Evolutionary conservation across 2,113 vertebrate species (phyloP).

Genomic region (Stigmatopora nigra): DNA sequence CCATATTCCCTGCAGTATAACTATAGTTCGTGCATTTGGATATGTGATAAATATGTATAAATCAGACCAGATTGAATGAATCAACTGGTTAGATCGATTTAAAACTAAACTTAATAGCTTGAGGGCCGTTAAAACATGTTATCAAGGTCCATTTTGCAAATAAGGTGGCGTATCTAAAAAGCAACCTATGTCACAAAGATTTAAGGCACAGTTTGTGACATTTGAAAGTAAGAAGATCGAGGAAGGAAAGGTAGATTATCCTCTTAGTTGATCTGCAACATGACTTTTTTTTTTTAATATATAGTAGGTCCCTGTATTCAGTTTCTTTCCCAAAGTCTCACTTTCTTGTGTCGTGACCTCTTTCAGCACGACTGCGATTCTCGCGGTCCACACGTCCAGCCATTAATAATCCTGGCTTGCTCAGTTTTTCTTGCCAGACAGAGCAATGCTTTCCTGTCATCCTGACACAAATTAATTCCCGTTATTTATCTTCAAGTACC

Average conservation of each 20-base stretch:
- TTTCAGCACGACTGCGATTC: slow-evolving; percentile 51
- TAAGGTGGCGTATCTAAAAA: background rate
- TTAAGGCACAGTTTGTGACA: slow-evolving; percentile 17
- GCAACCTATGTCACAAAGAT: background rate
- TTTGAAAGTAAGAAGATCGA: slow-evolving; percentile 28
- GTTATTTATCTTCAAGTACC: slow-evolving; percentile 65
- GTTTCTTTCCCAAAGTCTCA: slow-evolving; percentile 11
- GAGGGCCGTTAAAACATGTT: background rate
- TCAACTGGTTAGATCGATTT: no score
- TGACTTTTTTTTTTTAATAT: slow-evolving; percentile 34
- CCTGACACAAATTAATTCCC: slow-evolving; percentile 71
- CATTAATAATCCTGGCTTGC: slow-evolving; percentile 60
- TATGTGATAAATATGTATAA: background rate
- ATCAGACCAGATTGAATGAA: no score
- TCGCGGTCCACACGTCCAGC: slow-evolving; percentile 56
- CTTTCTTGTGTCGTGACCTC: slow-evolving; percentile 53
- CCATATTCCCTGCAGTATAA: no score
- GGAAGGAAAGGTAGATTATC: slow-evolving; percentile 30
- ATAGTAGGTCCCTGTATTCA: slow-evolving; percentile 23
- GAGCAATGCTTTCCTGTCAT: slow-evolving; percentile 59
- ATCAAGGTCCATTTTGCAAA: background rate
- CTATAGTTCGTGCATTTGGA: background rate
- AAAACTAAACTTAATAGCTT: background rate
- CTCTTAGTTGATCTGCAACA: slow-evolving; percentile 33
- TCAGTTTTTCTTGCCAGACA: slow-evolving; percentile 61